Conservation (phyloP, 2,797 vertebrate genomes). For the Gephyroberyx darwinii region DNA sequence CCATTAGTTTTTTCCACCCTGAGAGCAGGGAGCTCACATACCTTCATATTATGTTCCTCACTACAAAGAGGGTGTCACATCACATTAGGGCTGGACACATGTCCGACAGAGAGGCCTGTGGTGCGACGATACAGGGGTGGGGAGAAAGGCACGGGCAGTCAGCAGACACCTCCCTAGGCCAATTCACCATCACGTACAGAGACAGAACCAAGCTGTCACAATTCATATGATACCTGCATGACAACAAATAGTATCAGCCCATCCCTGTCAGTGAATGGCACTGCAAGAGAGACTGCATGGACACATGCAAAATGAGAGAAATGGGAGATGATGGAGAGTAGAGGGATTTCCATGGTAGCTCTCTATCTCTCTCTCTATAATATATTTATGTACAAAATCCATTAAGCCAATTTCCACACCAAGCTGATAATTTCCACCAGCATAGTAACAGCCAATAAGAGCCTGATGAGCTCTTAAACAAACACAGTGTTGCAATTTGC, state of each 20-base stretch:
- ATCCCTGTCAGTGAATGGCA: constrained; percentile 33
- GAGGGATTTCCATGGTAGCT: constrained; percentile 45
- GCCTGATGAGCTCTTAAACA: constrained; percentile 65
- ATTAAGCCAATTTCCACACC: constrained; percentile 61
- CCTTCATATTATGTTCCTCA: constrained; percentile 51
- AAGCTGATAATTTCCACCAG: constrained; percentile 55
- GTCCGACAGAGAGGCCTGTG: constrained; percentile 52
- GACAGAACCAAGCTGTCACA: constrained; percentile 69
- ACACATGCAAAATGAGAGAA: constrained; percentile 28
- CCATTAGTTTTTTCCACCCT: constrained; percentile 16
- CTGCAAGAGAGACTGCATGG: constrained; percentile 15
- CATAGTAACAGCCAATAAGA: constrained; percentile 65
- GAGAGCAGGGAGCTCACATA: constrained; percentile 38
- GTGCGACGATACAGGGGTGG: constrained; percentile 34
- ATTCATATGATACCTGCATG: constrained; percentile 58
- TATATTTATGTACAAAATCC: constrained; percentile 53
- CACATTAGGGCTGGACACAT: constrained; percentile 60
- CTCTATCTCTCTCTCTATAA: not conserved
- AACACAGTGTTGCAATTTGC: constrained; percentile 58
- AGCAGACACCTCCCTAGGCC: constrained; percentile 56
- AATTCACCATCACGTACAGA: constrained; percentile 59
- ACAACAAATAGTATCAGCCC: constrained; percentile 57
- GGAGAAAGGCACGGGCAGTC: constrained; percentile 38
- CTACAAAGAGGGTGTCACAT: constrained; percentile 72
- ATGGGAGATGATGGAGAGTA: constrained; percentile 10